A percentile compares a stretch with the other conserved stretches of the same genome.
phyloP scores from a whole-genome alignment of 2,113 vertebrate genomes.

The Nasalis larvatus region DNA sequence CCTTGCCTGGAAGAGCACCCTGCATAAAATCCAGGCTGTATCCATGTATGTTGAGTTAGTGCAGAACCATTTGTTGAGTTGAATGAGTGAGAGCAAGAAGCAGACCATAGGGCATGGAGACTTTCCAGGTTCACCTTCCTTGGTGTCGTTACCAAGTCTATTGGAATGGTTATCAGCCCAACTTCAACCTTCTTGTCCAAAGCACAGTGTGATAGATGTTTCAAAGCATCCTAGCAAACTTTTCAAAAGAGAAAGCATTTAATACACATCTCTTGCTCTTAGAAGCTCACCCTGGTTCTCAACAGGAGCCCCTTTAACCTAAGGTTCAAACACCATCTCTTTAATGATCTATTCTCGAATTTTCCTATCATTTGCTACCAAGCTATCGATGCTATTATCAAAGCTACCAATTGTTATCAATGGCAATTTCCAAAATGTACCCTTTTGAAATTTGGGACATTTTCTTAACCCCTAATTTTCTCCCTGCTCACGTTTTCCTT shows the following conservation, averaged over 20 bases:
- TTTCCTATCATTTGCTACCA: neutral
- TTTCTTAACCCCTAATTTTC: neutral
- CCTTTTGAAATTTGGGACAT: neutral
- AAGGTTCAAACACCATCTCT: neutral
- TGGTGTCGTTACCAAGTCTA: neutral
- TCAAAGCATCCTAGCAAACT: neutral
- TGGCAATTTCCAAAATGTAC: neutral
- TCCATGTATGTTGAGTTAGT: neutral
- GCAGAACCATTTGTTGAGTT: neutral
- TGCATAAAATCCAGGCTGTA: neutral
- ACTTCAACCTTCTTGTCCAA: neutral
- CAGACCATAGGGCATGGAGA: neutral
- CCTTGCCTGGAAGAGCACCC: neutral
- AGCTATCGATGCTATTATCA: neutral
- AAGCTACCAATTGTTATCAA: neutral
- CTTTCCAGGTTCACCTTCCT: neutral
- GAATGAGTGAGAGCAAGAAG: neutral
- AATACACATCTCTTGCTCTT: fast-evolving
- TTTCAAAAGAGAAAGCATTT: neutral
- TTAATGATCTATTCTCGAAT: neutral
- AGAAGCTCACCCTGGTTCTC: neutral
- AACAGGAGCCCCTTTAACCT: neutral
- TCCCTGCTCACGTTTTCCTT: neutral
- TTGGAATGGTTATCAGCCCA: neutral
- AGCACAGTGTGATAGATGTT: neutral